Evolutionary conservation across 2,888 invertebrate species (phyloP), one percentile per base, ranked within the genome.

Genomic region (Empis stercorea): DNA sequence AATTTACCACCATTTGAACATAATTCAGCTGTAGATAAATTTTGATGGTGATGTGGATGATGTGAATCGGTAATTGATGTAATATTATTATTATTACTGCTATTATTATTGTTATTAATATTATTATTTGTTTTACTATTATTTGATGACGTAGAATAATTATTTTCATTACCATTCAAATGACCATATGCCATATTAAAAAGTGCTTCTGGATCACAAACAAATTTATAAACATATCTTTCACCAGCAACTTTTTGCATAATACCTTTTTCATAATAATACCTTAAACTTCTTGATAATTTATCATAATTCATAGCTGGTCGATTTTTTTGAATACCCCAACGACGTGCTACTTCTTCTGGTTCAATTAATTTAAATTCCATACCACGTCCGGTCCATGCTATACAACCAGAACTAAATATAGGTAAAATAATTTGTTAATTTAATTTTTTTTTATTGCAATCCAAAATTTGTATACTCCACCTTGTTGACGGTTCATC

Each of bases 231-330:
- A 11, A 95, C 94, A 71, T 95, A 95, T 59, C 94, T 79, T 64
- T 95, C 94, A 0, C 95, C 92, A 47, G 91, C 88, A 0, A 95
- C 95, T 70, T 95, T 95, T 71, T 94, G 94, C 93, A 95, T 94
- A 60, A 95, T 95, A n/a, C 94, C 94, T 65, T 95, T 95, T 68
- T 95, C 94, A 65, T 95, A 95, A 65, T 95, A 95, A 61, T 95
- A 95, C n/a, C 95, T 77, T 37, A 95, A 73, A 0, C 94, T 94
- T 9, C 95, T 76, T 36, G 93, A 93, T 43, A 95, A 71, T 66
- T 95, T 95, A 69, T 95, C 95, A 64, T 95, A 95, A 71, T 95
- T 95, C 95, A 95, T 95, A 0, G 94, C 94, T 0, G 94, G 94
- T 0, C 94, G 75, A 72, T 95, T 95, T 71, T 95, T 95, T 70